Conservation (phyloP, 2,888 invertebrate genomes). For the Ferrisia virgata region DNA sequence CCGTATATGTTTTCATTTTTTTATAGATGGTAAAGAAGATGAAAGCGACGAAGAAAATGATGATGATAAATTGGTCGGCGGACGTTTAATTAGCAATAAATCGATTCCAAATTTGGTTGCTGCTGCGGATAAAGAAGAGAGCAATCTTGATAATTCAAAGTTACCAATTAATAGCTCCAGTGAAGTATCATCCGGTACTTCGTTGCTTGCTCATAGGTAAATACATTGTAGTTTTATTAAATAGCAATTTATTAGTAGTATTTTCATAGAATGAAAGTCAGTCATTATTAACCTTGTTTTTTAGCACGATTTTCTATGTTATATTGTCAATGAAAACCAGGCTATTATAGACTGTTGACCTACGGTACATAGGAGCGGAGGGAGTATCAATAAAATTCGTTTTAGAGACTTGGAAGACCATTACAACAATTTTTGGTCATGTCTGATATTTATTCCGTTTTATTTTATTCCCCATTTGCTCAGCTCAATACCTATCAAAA, state of each 20-base stretch:
- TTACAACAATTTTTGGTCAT: too few relatives aligned
- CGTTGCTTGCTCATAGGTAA: slow-evolving; percentile 38
- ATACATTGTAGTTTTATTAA: neutral
- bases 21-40: slow-evolving; percentile 35
- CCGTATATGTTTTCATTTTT: neutral
- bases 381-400: too few relatives aligned
- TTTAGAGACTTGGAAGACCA: too few relatives aligned
- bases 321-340: too few relatives aligned
- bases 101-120: slow-evolving; percentile 39
- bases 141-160: slow-evolving; percentile 29
- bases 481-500: too few relatives aligned
- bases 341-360: too few relatives aligned
- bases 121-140: slow-evolving; percentile 34
- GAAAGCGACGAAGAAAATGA: slow-evolving; percentile 38
- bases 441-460: too few relatives aligned
- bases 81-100: slow-evolving; percentile 36
- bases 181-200: neutral
- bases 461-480: too few relatives aligned
- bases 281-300: too few relatives aligned
- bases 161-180: slow-evolving; percentile 15
- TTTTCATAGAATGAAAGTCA: too few relatives aligned
- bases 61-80: slow-evolving; percentile 16
- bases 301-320: too few relatives aligned
- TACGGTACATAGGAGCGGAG: too few relatives aligned
- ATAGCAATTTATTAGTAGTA: neutral